These are phyloP conservation scores for Scylla paramamosain DNA, from an alignment of 1,140 invertebrate species.

Conservation along the genomic window DNA sequence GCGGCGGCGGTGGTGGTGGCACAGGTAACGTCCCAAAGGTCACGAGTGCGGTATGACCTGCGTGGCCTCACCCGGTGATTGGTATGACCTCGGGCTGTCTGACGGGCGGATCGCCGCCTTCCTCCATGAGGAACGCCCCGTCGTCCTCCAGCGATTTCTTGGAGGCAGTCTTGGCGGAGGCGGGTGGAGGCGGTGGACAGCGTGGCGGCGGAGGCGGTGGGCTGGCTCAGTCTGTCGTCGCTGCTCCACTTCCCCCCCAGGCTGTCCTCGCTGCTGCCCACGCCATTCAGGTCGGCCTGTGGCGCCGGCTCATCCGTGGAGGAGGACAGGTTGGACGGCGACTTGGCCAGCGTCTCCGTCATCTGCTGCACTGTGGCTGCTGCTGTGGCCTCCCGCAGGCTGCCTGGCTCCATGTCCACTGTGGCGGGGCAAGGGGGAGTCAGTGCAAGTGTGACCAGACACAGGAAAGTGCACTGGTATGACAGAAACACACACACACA, in stretches of 20 bases:
- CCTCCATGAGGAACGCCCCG: constrained; percentile 53
- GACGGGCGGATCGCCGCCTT: constrained; percentile 30
- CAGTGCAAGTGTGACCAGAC: not conserved
- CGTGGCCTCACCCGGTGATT: constrained; percentile 64
- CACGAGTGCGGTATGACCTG: too few species aligned
- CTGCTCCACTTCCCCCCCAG: constrained; percentile 47
- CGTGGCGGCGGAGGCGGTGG: not conserved
- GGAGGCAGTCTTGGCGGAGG: not conserved
- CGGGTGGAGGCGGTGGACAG: not conserved
- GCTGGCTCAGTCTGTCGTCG: constrained; percentile 9
- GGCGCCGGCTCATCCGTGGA: not conserved
- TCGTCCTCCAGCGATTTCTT: constrained; percentile 49
- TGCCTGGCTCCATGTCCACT: constrained; percentile 45
- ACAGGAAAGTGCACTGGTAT: too few species aligned
- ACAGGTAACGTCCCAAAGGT: too few species aligned
- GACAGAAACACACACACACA: too few species aligned
- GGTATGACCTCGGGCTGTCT: constrained; percentile 68
- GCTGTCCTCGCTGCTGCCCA: constrained; percentile 65
- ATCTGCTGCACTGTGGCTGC: constrained; percentile 26
- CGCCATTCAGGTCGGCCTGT: not conserved
- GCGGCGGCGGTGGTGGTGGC: too few species aligned
- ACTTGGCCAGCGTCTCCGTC: constrained; percentile 42
- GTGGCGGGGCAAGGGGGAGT: not conserved
- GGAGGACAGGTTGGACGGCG: constrained; percentile 45
- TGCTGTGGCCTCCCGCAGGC: constrained; percentile 29